phyloP scores from a whole-genome alignment of 2,113 vertebrate species.

The Romanogobio albipinnatus region DNA sequence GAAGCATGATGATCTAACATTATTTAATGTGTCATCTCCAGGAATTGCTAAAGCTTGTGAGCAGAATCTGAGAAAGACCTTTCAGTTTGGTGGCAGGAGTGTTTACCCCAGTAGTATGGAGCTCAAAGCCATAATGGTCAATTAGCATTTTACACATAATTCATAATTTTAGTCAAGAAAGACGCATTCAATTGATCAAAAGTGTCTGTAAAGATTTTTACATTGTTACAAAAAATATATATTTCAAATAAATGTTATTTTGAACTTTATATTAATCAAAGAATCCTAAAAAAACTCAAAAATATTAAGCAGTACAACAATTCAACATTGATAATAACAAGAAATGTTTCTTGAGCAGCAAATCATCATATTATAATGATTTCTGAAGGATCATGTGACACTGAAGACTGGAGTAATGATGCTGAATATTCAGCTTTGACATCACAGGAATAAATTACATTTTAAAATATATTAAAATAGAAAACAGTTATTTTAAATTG shows the following conservation, averaged over 20 bases:
- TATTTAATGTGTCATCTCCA: slow-evolving; percentile 44
- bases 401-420: not conserved
- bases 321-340: no score
- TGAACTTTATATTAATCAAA: not conserved
- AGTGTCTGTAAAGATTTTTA: no score
- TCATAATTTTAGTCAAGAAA: no score
- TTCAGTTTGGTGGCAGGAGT: slow-evolving; percentile 84
- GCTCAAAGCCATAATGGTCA: slow-evolving; percentile 94
- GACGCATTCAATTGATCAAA: no score
- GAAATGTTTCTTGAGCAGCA: not conserved
- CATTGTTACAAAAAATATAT: no score
- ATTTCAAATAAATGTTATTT: no score
- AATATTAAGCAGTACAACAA: not conserved
- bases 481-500: not conserved
- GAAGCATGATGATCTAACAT: not conserved
- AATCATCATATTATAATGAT: not conserved
- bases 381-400: not conserved
- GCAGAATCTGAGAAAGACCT: slow-evolving; percentile 91
- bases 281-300: not conserved
- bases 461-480: not conserved
- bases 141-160: slow-evolving; percentile 46
- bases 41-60: slow-evolving; percentile 94
- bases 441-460: not conserved
- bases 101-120: slow-evolving; percentile 88
- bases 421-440: not conserved